A percentile compares a stretch with the other conserved stretches of the same genome.
phyloP scores from a whole-genome alignment of 2,797 vertebrate species.

The Acanthurus leucopareius region DNA sequence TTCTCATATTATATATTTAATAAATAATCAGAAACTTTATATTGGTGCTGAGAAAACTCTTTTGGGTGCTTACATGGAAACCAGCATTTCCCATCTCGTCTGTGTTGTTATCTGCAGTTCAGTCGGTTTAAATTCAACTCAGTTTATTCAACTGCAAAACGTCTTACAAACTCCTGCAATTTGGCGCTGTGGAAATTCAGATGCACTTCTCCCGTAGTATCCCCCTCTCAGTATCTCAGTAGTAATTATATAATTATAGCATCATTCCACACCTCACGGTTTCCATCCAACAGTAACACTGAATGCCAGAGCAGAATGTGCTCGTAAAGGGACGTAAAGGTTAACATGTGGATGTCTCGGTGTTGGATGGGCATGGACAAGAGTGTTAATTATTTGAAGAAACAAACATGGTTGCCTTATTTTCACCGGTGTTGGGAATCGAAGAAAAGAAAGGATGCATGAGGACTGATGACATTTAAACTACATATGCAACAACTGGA shows the following conservation, averaged over 20 bases:
- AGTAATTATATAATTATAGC: neutral
- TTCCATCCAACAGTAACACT: no score
- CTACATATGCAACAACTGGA: neutral
- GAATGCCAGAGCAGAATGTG: no score
- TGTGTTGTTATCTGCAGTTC: neutral
- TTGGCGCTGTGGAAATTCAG: neutral
- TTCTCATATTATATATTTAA: neutral
- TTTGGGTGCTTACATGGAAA: neutral
- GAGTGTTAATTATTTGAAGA: no score
- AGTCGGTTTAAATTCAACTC: neutral
- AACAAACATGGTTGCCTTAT: no score
- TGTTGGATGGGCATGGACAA: no score
- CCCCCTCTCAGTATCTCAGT: neutral
- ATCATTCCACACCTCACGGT: neutral
- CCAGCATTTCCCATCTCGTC: neutral
- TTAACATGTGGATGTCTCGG: no score
- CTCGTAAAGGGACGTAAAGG: no score
- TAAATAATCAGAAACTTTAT: constrained; percentile 4
- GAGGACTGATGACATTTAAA: neutral
- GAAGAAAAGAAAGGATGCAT: neutral
- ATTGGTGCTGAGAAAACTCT: neutral
- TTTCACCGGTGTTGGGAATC: no score
- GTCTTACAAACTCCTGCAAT: neutral
- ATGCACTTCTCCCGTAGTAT: neutral
- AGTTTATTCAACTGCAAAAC: neutral